Percentiles rank a stretch among this genome's conserved stretches.
phyloP scores from a whole-genome alignment of 2,113 vertebrate genomes.

The Heterocephalus glaber region DNA sequence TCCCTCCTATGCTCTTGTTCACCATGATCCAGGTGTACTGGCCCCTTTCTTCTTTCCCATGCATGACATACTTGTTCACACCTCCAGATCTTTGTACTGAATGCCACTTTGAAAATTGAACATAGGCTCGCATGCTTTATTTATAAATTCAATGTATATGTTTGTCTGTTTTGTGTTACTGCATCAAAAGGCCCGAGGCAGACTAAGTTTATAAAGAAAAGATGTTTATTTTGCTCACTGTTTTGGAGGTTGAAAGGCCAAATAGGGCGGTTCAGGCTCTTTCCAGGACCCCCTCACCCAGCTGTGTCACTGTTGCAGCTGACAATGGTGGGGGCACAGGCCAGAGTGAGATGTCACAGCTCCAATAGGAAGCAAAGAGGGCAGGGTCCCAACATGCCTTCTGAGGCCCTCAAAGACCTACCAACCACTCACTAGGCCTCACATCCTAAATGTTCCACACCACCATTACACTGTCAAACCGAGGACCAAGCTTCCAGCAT shows the following conservation, averaged over 20 bases:
- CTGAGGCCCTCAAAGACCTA: not conserved
- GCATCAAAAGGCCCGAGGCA: not conserved
- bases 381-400: not conserved
- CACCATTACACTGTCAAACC: not conserved
- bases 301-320: not conserved
- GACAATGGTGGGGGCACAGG: not conserved
- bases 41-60: not conserved
- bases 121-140: not conserved
- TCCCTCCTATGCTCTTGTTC: not conserved
- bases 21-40: not conserved
- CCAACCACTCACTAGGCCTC: not conserved
- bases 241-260: not conserved
- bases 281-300: not conserved
- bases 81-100: not conserved
- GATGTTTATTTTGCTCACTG: not conserved
- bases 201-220: not conserved
- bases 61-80: not conserved
- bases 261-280: not conserved
- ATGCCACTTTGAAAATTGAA: not conserved
- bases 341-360: not conserved
- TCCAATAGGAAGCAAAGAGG: not conserved
- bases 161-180: not conserved
- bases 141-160: not conserved
- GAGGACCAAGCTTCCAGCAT: not conserved
- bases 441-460: not conserved